A percentile compares a stretch with the other conserved stretches of the same genome.
These are phyloP conservation scores for Merops nubicus DNA, from an alignment of 2,113 vertebrate genomes.

Conservation along the genomic window DNA sequence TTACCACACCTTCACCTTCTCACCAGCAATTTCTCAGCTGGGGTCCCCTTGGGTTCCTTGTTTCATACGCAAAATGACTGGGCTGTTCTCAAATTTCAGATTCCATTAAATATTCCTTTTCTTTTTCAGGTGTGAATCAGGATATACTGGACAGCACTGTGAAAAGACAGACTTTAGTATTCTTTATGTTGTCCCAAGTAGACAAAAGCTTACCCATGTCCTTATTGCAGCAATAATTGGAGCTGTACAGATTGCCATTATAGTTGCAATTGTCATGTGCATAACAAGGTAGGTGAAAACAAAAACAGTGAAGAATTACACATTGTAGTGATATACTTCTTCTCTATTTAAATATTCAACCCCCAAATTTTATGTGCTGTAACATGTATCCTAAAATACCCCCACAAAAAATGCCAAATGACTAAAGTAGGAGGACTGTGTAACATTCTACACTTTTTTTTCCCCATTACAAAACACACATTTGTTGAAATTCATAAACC, in stretches of 20 bases:
- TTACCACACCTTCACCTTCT: neutral
- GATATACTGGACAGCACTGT: constrained; percentile 92
- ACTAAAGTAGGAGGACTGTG: neutral
- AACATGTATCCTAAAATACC: neutral
- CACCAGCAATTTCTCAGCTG: neutral
- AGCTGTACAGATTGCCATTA: constrained; percentile 95
- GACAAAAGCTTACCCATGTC: constrained; percentile 95
- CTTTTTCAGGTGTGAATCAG: constrained; percentile 88
- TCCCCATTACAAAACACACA: neutral
- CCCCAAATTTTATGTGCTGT: neutral
- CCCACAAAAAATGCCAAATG: neutral
- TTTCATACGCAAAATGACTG: neutral
- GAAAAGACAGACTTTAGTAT: constrained; percentile 96
- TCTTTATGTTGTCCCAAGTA: constrained; percentile 95
- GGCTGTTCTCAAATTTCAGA: neutral
- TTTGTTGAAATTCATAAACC: neutral
- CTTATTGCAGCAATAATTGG: constrained; percentile 96
- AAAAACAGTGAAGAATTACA: neutral
- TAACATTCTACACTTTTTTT: neutral
- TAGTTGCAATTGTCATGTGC: constrained; percentile 97
- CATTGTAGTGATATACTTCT: neutral
- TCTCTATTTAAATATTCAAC: neutral
- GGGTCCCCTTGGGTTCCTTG: neutral
- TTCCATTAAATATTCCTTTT: neutral
- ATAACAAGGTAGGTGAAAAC: constrained; percentile 87